Evolutionary conservation across 2,888 invertebrate species (phyloP).

Genomic region (Tipula helvola): DNA sequence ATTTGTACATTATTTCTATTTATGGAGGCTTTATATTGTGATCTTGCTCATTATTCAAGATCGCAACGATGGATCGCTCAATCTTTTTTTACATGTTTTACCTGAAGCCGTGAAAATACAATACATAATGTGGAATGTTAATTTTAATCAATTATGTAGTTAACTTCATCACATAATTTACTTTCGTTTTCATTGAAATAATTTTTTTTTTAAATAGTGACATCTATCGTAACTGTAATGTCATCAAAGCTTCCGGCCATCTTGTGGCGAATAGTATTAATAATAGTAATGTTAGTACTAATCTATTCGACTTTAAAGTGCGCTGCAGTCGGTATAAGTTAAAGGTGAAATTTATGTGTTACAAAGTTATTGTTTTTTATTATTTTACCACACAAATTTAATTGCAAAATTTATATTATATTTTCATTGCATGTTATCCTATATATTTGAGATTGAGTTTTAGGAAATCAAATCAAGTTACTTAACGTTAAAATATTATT

Average conservation of each 20-base stretch:
- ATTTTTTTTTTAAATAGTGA: not conserved
- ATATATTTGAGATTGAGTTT: too few species aligned
- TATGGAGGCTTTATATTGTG: not conserved
- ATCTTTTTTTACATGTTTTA: not conserved
- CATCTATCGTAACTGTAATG: not conserved
- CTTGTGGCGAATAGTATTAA: not conserved
- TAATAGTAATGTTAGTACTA: too few species aligned
- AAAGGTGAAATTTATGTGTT: too few species aligned
- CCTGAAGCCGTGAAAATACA: not conserved
- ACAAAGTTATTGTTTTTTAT: too few species aligned
- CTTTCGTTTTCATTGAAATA: not conserved
- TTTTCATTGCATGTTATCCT: too few species aligned
- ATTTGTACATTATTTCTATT: not conserved
- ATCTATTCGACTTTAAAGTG: too few species aligned
- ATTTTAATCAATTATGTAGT: not conserved
- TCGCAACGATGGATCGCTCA: not conserved
- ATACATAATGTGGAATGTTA: not conserved
- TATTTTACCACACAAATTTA: too few species aligned
- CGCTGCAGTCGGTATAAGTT: too few species aligned
- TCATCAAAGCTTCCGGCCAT: not conserved
- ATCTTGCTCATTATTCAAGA: not conserved
- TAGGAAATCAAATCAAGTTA: too few species aligned
- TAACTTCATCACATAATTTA: not conserved
- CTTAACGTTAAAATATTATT: too few species aligned
- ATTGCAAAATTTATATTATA: too few species aligned